These are phyloP conservation scores for Noctua pronuba DNA, from an alignment of 2,888 invertebrate species.

Conservation along the genomic window DNA sequence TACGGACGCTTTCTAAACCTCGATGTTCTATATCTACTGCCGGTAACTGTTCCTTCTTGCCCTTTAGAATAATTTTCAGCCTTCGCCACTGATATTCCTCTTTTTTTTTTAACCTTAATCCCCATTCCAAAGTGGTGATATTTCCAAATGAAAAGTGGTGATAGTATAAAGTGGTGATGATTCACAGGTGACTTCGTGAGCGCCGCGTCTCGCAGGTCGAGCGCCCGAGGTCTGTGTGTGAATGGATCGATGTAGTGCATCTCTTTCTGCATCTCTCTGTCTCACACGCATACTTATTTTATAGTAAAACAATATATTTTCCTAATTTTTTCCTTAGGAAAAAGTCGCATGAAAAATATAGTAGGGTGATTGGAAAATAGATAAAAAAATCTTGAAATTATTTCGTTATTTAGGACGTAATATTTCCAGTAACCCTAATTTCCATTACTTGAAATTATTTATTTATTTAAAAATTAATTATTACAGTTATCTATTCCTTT, in stretches of 20 bases:
- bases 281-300: conserved; percentile 84
- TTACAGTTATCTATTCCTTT: conserved; percentile 45
- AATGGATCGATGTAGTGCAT: conserved; percentile 89
- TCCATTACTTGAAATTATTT: conserved; percentile 45
- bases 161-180: conserved; percentile 79
- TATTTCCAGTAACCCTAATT: conserved; percentile 68
- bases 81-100: conserved; percentile 7
- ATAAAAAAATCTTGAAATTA: conserved; percentile 17
- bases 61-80: not conserved
- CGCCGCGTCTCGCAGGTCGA: conserved; percentile 85
- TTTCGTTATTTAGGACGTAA: conserved; percentile 44
- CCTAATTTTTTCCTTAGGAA: conserved; percentile 54
- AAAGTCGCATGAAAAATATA: conserved; percentile 56
- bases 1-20: not conserved
- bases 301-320: conserved; percentile 57
- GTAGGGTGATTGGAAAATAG: conserved; percentile 59
- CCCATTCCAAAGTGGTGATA: conserved; percentile 38
- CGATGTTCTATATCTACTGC: not conserved
- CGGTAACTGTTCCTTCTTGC: too few species aligned
- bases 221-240: conserved; percentile 87
- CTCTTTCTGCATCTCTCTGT: conserved; percentile 87
- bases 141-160: conserved; percentile 75
- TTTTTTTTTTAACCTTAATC: conserved; percentile 20
- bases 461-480: conserved; percentile 40
- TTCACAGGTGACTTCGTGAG: conserved; percentile 90